Evolutionary conservation across 2,113 vertebrate species (phyloP), one percentile per base, ranked within the genome.

Genomic region (Forbesichthys agassizii): DNA sequence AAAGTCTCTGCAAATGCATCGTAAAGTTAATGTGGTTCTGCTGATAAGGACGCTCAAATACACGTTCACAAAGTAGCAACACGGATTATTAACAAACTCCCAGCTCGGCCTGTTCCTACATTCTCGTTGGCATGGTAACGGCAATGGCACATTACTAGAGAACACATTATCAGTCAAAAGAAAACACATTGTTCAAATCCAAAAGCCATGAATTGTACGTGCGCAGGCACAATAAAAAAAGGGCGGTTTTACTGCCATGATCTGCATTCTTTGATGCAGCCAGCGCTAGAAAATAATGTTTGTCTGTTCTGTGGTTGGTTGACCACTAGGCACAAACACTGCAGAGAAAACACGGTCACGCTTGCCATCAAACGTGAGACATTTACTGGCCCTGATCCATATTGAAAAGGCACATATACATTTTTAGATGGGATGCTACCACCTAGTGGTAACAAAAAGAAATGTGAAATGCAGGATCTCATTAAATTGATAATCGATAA

Each of bases 261-360:
- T 71, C 72, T 36, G 53, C 46, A 83, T 83, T 86, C 82, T 72
- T 84, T 64, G 51, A 79, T 83, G 74, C 59, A 80, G 67, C 69
- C 3, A 27, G 27, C 27, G 27, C 27, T 49, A 77, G 79, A 86
- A 80, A 77, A 74, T 78, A 63, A 76, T 86, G 79, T 86, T 79
- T 85, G 82, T 85, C 73, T 83, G 72, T 73, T 69, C 74, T 87
- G 83, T 78, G 85, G 88, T 64, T 84, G 84, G 57, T 61, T 84
- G 84, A 87, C 84, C 84, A 84, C 77, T 79, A 73, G 81, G 70
- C 72, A 83, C 53, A 68, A 53, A 82, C 60, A 68, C 69, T 70
- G 36, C 36, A 42, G 36, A 42, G 55, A 81, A 85, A 83, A 73
- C 71, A 64, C 46, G 68, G 77, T 74, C 57, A 77, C 68, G 73